Evolutionary conservation across 1,140 invertebrate species (phyloP).

Genomic region (Rhizoglyphus robini): DNA sequence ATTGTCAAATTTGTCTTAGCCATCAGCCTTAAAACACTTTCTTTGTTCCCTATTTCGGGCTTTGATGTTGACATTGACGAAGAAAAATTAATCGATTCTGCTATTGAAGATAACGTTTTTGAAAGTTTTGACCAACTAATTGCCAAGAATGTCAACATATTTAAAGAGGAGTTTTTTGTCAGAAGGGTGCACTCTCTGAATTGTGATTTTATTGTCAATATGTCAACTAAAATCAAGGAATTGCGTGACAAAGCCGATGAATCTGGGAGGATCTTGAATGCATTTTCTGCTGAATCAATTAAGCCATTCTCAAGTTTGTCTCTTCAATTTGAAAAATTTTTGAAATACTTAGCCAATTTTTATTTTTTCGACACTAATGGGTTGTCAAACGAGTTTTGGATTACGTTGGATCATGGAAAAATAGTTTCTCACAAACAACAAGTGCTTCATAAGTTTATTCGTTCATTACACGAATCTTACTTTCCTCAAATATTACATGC

Average conservation of each 20-base stretch:
- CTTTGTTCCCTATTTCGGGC: slow-evolving; percentile 30
- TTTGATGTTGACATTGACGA: slow-evolving; percentile 48
- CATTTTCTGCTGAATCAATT: slow-evolving; percentile 59
- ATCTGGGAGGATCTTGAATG: slow-evolving; percentile 61
- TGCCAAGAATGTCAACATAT: slow-evolving; percentile 42
- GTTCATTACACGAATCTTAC: slow-evolving; percentile 18
- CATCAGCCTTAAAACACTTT: slow-evolving; percentile 60
- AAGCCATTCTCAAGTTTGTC: slow-evolving; percentile 57
- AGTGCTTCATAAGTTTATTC: slow-evolving; percentile 19
- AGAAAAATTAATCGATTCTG: slow-evolving; percentile 54
- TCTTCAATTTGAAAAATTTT: slow-evolving; percentile 65
- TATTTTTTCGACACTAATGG: slow-evolving; percentile 16
- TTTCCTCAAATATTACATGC: slow-evolving; percentile 22
- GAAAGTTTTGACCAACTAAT: slow-evolving; percentile 56
- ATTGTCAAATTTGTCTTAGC: slow-evolving; percentile 63
- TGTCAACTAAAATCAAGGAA: slow-evolving; percentile 78
- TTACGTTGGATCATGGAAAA: neutral
- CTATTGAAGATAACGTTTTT: slow-evolving; percentile 65
- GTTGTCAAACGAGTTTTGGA: slow-evolving; percentile 19
- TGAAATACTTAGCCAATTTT: slow-evolving; percentile 42
- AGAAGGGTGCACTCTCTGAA: slow-evolving; percentile 67
- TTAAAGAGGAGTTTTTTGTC: slow-evolving; percentile 51
- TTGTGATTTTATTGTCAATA: slow-evolving; percentile 79
- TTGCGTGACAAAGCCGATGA: slow-evolving; percentile 71
- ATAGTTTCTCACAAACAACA: neutral